Evolutionary conservation across 2,888 invertebrate genomes (phyloP).

Genomic region (Drosophila ezoana): DNA sequence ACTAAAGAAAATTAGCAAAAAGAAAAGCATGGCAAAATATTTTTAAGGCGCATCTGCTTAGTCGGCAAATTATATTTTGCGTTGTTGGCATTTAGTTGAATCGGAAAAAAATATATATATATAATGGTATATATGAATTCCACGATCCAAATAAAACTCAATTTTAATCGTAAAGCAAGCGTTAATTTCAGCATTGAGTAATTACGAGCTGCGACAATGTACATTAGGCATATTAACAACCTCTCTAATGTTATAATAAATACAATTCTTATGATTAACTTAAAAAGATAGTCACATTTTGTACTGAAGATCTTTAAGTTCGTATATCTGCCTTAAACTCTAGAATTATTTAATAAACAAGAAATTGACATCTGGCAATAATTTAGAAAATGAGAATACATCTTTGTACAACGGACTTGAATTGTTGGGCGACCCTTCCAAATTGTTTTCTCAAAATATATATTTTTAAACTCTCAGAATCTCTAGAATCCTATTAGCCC

Average conservation of each 20-base stretch:
- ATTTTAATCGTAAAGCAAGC: slow-evolving; percentile 26
- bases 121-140: slow-evolving; percentile 18
- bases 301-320: not conserved
- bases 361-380: not conserved
- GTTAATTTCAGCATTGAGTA: slow-evolving; percentile 20
- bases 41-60: slow-evolving; percentile 57
- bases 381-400: not conserved
- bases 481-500: too few relatives aligned
- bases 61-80: slow-evolving; percentile 66
- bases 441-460: too few relatives aligned
- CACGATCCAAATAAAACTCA: slow-evolving; percentile 10
- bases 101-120: slow-evolving; percentile 23
- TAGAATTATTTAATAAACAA: slow-evolving; percentile 1
- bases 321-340: too few relatives aligned
- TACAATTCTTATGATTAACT: slow-evolving; percentile 12
- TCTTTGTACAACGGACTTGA: too few relatives aligned
- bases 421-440: too few relatives aligned
- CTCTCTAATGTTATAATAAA: not conserved
- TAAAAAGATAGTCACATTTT: not conserved
- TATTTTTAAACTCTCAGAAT: too few relatives aligned
- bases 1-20: slow-evolving; percentile 20
- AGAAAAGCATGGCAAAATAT: slow-evolving; percentile 34
- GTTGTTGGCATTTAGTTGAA: slow-evolving; percentile 69
- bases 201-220: slow-evolving; percentile 6
- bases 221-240: not conserved